These are phyloP conservation scores for Anolis apletophallus DNA, from an alignment of 2,797 vertebrate species.

Conservation along the genomic window DNA sequence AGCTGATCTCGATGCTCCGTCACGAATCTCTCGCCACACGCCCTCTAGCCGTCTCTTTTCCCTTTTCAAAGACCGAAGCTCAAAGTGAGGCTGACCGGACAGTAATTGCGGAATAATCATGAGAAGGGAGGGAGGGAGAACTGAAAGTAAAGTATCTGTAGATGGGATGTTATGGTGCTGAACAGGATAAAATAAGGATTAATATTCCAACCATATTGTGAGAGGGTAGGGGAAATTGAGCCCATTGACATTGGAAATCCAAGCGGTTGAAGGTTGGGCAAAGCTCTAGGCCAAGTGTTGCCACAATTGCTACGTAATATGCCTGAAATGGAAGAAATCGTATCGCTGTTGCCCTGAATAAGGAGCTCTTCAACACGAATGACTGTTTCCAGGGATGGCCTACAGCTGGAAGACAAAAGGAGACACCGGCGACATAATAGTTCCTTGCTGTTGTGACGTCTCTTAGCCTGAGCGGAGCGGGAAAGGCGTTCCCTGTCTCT, in stretches of 20 bases:
- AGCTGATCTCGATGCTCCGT: no score
- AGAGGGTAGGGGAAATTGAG: neutral
- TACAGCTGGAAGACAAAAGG: neutral
- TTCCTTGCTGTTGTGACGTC: constrained; percentile 17
- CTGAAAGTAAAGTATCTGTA: no score
- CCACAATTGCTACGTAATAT: neutral
- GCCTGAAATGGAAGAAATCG: neutral
- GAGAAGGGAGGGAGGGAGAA: no score
- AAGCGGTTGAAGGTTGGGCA: neutral
- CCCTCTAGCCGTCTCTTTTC: no score
- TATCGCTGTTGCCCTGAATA: neutral
- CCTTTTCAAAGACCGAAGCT: no score
- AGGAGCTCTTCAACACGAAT: constrained; percentile 3
- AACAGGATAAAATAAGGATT: neutral
- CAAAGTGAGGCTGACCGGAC: no score
- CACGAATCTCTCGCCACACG: no score
- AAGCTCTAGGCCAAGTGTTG: neutral
- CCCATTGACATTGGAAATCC: neutral
- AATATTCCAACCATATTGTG: neutral
- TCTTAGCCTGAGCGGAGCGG: neutral
- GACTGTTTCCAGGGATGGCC: neutral
- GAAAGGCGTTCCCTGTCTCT: neutral
- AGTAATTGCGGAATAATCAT: no score
- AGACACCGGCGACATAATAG: neutral
- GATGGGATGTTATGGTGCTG: no score